Base-by-base conservation (phyloP, 2,888 invertebrate genomes). In the Acronicta psi region DNA sequence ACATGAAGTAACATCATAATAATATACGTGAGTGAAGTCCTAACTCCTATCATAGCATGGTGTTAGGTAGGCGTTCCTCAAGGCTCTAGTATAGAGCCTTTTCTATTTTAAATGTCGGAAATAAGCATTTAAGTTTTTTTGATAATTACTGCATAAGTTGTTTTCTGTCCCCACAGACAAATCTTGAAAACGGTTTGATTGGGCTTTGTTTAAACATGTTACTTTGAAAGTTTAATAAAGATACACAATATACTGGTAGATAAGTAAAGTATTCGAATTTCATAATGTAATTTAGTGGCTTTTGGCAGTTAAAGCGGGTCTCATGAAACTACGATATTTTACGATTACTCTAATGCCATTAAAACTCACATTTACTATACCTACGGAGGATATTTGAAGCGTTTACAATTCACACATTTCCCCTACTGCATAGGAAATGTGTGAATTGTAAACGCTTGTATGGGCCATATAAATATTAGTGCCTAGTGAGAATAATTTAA, bases 321-420 rank as follows among this genome's bases (percentile, higher is more conserved):
- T 46, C 23, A 25, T 17, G 45, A 25, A 54, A 62, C 36, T 50
- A 37, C 41, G 23, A 50, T 52, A 60, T 60, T 70, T 56, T 43
- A 58, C 40, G 40, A 38, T 51, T 18, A 16, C 25, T 47, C 14
- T 54, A 63, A 63, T 54, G 44, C 40, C 29, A 37, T 23, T 42
- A 20, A 54, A 68, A 54, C 43, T 58, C 16, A 37, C 46, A 53
- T 51, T 58, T 51, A 47, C 42, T 58, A 43, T 25, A 41, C 45
- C 18, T 29, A 11, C 17, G 37, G 17, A 37, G 16, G 40, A 40
- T 64, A 59, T 51, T 63, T 59, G 52, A 62, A 41, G 46, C 51
- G 41, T 69, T 64, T 38, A 69, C 50, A 47, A 44, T 69, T 63
- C 59, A 68, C 59, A 59, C 40, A 50, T 51, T 69, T 58, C 29